Conservation (phyloP, 2,113 vertebrate species). For the Aviceda subcristata region DNA sequence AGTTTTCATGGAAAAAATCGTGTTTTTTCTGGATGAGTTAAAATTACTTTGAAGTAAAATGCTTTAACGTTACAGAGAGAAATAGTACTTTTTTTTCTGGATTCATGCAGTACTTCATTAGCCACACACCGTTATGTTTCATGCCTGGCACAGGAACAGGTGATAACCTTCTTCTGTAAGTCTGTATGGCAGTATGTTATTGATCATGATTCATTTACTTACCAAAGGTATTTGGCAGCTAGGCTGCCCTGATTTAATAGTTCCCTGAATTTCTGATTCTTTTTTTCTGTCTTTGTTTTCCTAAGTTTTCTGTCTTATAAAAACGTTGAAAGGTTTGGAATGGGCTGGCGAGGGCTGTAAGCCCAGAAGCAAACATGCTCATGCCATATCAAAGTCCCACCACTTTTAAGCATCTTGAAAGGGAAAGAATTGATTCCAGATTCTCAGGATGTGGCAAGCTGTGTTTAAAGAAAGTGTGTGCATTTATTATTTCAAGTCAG, state of each 20-base stretch:
- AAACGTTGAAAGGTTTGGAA: constrained; percentile 49
- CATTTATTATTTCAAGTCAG: constrained; percentile 73
- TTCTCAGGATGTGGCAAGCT: constrained; percentile 72
- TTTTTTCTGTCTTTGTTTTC: constrained; percentile 48
- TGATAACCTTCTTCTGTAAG: constrained; percentile 35
- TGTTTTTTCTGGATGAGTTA: constrained; percentile 19
- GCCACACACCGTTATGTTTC: constrained; percentile 1
- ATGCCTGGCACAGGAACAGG: constrained; percentile 30
- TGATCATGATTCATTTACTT: constrained; percentile 48
- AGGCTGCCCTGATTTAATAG: constrained; percentile 46
- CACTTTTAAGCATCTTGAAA: constrained; percentile 68
- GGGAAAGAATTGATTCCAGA: constrained; percentile 66
- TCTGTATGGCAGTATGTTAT: constrained; percentile 32
- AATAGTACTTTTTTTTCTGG: neutral
- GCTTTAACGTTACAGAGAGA: neutral
- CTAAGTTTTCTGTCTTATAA: constrained; percentile 58
- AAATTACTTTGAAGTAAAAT: constrained; percentile 19
- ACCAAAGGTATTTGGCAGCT: constrained; percentile 39
- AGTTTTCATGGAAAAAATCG: neutral
- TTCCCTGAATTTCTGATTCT: constrained; percentile 49
- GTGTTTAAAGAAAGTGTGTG: constrained; percentile 63
- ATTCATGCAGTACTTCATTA: neutral
- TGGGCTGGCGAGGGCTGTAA: constrained; percentile 30
- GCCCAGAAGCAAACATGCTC: constrained; percentile 68
- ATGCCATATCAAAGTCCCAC: constrained; percentile 59